phyloP scores from a whole-genome alignment of 2,888 invertebrate species.

The Lordiphosa andalusiaca region DNA sequence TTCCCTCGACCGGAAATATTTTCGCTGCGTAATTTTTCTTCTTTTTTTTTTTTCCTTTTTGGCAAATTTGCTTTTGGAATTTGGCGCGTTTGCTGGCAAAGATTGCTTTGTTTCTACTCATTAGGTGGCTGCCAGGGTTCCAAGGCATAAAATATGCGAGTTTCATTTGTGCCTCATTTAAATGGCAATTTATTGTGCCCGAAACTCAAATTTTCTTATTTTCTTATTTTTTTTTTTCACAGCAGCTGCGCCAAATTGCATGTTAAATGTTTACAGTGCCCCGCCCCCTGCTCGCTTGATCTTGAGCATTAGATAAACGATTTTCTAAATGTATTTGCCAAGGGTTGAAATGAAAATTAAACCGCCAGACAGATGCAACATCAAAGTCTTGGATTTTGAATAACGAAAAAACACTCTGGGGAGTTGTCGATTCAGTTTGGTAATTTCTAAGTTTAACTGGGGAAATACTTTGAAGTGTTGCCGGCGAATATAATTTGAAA shows the following conservation, averaged over 20 bases:
- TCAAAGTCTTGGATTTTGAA: constrained; percentile 48
- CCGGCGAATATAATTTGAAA: constrained; percentile 28
- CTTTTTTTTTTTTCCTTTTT: constrained; percentile 69
- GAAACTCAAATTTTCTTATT: constrained; percentile 40
- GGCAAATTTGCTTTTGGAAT: constrained; percentile 60
- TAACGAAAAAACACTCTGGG: constrained; percentile 23
- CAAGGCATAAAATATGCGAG: constrained; percentile 30
- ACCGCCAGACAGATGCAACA: constrained; percentile 43
- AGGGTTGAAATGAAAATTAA: constrained; percentile 64
- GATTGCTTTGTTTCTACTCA: constrained; percentile 73
- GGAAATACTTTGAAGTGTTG: constrained; percentile 28
- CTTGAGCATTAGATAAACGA: constrained; percentile 61
- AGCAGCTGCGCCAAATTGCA: constrained; percentile 72
- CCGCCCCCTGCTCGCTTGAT: constrained; percentile 30
- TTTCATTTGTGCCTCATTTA: constrained; percentile 73
- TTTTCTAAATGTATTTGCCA: constrained; percentile 38
- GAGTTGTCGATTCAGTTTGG: constrained; percentile 26
- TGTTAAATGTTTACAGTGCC: constrained; percentile 54
- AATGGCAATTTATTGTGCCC: constrained; percentile 72
- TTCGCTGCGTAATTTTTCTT: constrained; percentile 63
- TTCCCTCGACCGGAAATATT: constrained; percentile 24
- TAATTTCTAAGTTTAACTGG: constrained; percentile 28
- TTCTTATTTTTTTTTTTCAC: constrained; percentile 51
- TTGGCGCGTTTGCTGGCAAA: constrained; percentile 60
- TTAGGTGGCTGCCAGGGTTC: constrained; percentile 40